A percentile compares a stretch with the other conserved stretches of the same genome.
phyloP scores from a whole-genome alignment of 2,113 vertebrate species.

The Catharus bicknelli region DNA sequence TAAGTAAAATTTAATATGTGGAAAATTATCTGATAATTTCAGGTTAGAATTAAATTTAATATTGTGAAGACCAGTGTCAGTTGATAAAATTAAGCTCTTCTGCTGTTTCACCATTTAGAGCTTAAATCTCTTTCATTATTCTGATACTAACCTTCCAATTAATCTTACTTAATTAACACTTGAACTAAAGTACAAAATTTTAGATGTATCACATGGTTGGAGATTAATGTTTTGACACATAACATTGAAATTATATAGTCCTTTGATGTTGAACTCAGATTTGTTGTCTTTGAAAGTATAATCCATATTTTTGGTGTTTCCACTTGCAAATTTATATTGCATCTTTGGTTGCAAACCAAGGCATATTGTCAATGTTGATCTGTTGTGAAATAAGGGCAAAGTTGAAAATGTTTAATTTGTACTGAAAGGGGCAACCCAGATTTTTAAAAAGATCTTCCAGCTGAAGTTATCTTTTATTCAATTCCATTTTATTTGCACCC shows the following conservation, averaged over 20 bases:
- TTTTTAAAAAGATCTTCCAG: not conserved
- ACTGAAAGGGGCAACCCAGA: not conserved
- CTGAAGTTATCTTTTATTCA: not conserved
- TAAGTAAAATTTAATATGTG: not conserved
- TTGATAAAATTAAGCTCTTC: not conserved
- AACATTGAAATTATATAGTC: not conserved
- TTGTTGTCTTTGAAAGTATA: slow-evolving; percentile 1
- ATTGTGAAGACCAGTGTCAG: not conserved
- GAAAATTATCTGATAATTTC: not conserved
- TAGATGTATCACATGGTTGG: not conserved
- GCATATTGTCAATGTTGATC: not conserved
- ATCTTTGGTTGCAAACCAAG: not conserved
- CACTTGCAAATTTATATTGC: not conserved
- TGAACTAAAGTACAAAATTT: slow-evolving; percentile 24
- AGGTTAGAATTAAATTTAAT: not conserved
- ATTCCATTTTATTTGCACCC: not conserved
- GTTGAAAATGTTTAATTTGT: not conserved
- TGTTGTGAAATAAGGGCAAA: not conserved
- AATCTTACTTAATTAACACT: slow-evolving; percentile 44
- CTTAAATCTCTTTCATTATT: slow-evolving; percentile 15
- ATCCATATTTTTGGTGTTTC: not conserved
- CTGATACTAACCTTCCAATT: slow-evolving; percentile 6
- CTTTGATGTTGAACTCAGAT: slow-evolving; percentile 20
- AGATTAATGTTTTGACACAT: not conserved
- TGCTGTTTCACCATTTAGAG: not conserved